Evolutionary conservation across 2,888 invertebrate species (phyloP).

Genomic region (Oeneis ivallda): DNA sequence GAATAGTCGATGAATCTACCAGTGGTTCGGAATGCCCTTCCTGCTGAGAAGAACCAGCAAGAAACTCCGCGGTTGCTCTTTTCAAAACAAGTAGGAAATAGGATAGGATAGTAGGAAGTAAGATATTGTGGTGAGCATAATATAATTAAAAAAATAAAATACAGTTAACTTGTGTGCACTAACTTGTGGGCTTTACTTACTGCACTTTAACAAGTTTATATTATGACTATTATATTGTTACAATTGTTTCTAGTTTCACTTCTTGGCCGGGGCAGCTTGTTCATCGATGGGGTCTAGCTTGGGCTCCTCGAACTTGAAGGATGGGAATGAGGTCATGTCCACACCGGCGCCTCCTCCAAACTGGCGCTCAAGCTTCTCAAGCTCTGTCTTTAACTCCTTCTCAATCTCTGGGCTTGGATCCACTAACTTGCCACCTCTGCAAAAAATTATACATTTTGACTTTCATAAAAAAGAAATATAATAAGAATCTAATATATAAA

Average conservation of each 20-base stretch:
- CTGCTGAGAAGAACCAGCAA: too few species aligned
- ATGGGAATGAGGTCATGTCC: constrained; percentile 95
- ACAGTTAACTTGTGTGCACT: constrained; percentile 1
- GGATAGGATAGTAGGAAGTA: too few species aligned
- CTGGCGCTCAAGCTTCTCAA: constrained; percentile 90
- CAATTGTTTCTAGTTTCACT: constrained; percentile 52
- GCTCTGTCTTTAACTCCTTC: constrained; percentile 87
- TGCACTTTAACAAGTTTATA: constrained; percentile 11
- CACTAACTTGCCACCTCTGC: constrained; percentile 91
- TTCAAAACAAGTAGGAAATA: too few species aligned
- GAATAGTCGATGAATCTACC: too few species aligned
- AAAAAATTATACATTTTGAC: constrained; percentile 34
- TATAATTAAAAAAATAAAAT: constrained; percentile 22
- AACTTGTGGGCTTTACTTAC: constrained; percentile 23
- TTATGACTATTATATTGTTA: constrained; percentile 20
- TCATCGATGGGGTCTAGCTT: constrained; percentile 85
- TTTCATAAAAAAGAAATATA: too few species aligned
- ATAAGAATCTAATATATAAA: too few species aligned
- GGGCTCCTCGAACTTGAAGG: constrained; percentile 90
- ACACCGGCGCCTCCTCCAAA: constrained; percentile 88
- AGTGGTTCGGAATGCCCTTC: too few species aligned
- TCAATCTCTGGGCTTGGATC: constrained; percentile 90
- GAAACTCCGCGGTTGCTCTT: too few species aligned
- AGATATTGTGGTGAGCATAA: too few species aligned
- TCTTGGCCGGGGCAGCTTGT: constrained; percentile 54